Conservation (phyloP, 2,797 vertebrate species). For the Propithecus perrieri region DNA sequence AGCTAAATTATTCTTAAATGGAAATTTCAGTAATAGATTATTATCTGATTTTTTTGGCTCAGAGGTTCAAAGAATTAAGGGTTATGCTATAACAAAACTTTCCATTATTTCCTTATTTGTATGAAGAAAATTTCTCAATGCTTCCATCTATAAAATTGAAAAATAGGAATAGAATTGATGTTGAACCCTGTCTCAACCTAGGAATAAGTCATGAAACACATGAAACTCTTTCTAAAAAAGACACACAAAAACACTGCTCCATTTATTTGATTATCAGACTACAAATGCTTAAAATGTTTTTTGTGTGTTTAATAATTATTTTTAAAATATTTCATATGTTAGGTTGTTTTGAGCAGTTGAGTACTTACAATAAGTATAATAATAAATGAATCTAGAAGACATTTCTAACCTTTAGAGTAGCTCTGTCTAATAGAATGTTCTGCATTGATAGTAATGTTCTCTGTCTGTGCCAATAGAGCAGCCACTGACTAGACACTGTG, state of each 20-base stretch:
- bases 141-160: not conserved
- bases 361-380: not conserved
- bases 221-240: not conserved
- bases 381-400: not conserved
- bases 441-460: not conserved
- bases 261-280: not conserved
- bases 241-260: not conserved
- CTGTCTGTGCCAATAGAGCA: not conserved
- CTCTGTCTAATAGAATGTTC: not conserved
- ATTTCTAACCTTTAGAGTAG: not conserved
- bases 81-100: not conserved
- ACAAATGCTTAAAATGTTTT: not conserved
- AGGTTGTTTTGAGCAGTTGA: not conserved
- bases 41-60: not conserved
- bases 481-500: not conserved
- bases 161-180: not conserved
- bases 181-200: not conserved
- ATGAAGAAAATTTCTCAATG: not conserved
- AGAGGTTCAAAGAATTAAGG: not conserved
- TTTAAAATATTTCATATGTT: not conserved
- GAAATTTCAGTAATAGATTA: not conserved
- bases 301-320: not conserved
- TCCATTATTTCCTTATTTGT: not conserved
- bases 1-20: not conserved
- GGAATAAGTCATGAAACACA: not conserved